phyloP scores from a whole-genome alignment of 2,797 vertebrate species.

The Lagocephalus sceleratus region DNA sequence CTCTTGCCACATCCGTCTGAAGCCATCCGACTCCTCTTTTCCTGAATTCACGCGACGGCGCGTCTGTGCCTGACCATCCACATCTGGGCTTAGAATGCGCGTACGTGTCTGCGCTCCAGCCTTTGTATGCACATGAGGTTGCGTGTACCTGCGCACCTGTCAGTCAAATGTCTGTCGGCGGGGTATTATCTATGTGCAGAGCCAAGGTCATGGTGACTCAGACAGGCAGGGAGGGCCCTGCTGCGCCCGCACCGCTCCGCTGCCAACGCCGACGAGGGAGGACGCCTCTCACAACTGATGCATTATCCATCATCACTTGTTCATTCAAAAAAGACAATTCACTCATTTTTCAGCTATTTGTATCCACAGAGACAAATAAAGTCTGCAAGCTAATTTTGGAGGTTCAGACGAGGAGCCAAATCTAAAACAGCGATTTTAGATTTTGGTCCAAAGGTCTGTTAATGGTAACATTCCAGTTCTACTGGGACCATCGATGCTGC shows the following conservation, averaged over 20 bases:
- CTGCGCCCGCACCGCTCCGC: constrained; percentile 17
- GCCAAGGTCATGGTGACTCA: constrained; percentile 62
- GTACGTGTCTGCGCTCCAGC: constrained; percentile 35
- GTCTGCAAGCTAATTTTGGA: no score
- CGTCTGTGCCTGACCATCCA: constrained; percentile 24
- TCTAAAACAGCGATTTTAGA: no score
- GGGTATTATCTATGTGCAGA: constrained; percentile 48
- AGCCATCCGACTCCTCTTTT: constrained; percentile 42
- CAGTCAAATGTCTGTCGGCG: constrained; percentile 53
- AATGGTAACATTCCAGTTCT: no score
- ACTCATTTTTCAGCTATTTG: no score
- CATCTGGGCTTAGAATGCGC: constrained; percentile 21
- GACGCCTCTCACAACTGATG: background rate
- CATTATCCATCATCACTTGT: no score
- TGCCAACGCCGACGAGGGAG: constrained; percentile 7
- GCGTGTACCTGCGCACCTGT: constrained; percentile 38
- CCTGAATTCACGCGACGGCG: constrained; percentile 23
- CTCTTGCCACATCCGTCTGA: constrained; percentile 52
- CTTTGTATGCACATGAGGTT: background rate
- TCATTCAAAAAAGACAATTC: no score
- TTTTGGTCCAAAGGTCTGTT: no score
- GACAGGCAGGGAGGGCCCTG: constrained; percentile 34
- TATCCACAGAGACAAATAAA: no score
- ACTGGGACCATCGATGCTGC: no score
- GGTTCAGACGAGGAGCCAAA: no score